Conservation (phyloP, 1,140 invertebrate genomes). For the Drosophila parabipectinata region DNA sequence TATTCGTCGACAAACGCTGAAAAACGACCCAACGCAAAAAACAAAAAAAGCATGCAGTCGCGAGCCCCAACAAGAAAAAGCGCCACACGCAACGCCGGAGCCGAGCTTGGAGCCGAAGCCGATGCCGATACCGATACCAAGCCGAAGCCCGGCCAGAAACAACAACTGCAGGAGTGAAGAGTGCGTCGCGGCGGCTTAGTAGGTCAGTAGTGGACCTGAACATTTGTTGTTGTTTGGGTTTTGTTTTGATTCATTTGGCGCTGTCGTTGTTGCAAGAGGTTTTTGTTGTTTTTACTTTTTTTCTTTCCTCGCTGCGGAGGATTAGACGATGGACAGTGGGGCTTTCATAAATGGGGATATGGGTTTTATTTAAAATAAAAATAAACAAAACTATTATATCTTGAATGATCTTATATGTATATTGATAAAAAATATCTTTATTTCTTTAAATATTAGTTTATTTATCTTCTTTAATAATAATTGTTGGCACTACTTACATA, state of each 20-base stretch:
- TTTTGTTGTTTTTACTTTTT: constrained; percentile 9
- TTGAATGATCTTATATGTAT: too few relatives aligned
- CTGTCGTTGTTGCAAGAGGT: constrained; percentile 31
- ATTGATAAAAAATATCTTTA: too few relatives aligned
- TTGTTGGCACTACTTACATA: too few relatives aligned
- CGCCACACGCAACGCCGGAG: constrained; percentile 64
- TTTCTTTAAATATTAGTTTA: too few relatives aligned
- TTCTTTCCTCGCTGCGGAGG: constrained; percentile 19
- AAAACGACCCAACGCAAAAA: constrained; percentile 59
- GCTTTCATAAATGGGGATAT: background rate
- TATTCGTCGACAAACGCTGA: constrained; percentile 77
- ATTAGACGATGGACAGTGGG: constrained; percentile 33
- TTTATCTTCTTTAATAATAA: too few relatives aligned
- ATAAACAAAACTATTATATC: too few relatives aligned
- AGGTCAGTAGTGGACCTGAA: constrained; percentile 80
- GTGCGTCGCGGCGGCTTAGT: constrained; percentile 69
- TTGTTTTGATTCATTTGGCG: constrained; percentile 66
- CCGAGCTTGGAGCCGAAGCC: constrained; percentile 13
- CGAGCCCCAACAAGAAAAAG: constrained; percentile 49
- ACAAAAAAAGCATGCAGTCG: constrained; percentile 24
- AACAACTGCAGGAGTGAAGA: constrained; percentile 28
- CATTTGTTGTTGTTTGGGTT: constrained; percentile 59
- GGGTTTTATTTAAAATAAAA: too few relatives aligned
- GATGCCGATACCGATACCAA: constrained; percentile 2
- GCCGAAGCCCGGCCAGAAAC: background rate